phyloP scores from a whole-genome alignment of 2,888 invertebrate species.

The Xanthorhoe spadicearia region DNA sequence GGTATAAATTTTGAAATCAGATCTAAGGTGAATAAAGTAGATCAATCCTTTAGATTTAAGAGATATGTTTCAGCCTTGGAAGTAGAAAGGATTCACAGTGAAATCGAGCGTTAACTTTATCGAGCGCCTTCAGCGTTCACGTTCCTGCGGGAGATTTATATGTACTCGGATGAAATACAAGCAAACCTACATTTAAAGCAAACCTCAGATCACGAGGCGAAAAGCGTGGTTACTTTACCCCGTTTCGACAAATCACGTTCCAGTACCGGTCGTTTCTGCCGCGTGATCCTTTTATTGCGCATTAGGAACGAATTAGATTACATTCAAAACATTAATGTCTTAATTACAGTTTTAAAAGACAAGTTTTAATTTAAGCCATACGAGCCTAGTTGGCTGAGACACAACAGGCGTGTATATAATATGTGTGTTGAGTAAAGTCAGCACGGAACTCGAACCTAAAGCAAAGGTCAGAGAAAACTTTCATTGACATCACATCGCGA shows the following conservation, averaged over 20 bases:
- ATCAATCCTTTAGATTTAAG: slow-evolving; percentile 10
- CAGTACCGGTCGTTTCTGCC: slow-evolving; percentile 42
- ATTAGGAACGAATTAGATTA: slow-evolving; percentile 49
- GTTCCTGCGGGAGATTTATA: slow-evolving; percentile 42
- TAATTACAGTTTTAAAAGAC: neutral
- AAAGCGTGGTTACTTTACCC: slow-evolving; percentile 54
- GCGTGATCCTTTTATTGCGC: slow-evolving; percentile 55
- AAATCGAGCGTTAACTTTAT: slow-evolving; percentile 39
- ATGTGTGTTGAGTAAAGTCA: neutral
- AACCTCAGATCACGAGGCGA: slow-evolving; percentile 59
- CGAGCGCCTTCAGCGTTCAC: slow-evolving; percentile 41
- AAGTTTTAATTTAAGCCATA: neutral
- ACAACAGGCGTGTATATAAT: neutral
- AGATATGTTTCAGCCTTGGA: slow-evolving; percentile 29
- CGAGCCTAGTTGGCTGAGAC: neutral
- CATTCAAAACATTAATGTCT: slow-evolving; percentile 7
- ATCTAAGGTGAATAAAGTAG: slow-evolving; percentile 8
- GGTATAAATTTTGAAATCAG: slow-evolving; percentile 15
- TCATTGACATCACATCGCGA: slow-evolving; percentile 17
- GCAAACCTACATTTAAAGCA: slow-evolving; percentile 46
- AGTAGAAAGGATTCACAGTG: slow-evolving; percentile 38
- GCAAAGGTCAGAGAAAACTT: slow-evolving; percentile 27
- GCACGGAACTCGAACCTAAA: neutral
- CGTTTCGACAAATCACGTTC: slow-evolving; percentile 61
- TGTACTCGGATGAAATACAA: slow-evolving; percentile 39